Conservation (phyloP, 2,797 vertebrate species). For the Dendrocincla tyrannina region DNA sequence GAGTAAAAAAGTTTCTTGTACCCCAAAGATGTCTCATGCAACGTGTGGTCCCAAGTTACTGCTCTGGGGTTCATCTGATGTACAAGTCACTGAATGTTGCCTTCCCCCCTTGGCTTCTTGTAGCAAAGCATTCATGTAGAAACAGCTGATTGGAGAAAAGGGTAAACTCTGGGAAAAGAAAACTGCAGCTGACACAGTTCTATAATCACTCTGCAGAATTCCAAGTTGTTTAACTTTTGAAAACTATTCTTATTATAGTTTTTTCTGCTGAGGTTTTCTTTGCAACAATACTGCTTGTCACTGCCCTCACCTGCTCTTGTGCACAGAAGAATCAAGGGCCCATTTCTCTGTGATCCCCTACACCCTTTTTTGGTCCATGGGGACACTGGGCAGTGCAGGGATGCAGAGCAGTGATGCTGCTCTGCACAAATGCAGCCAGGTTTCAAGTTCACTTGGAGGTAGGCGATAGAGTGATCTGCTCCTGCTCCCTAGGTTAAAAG, state of each 20-base stretch:
- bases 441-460: neutral
- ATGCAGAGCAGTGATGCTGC: neutral
- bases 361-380: neutral
- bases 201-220: neutral
- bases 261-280: neutral
- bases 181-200: neutral
- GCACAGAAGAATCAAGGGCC: neutral
- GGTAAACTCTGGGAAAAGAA: neutral
- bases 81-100: neutral
- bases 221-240: neutral
- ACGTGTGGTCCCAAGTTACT: neutral
- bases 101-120: neutral
- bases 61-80: neutral
- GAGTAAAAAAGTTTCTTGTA: neutral
- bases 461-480: neutral
- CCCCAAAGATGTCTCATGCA: neutral
- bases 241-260: neutral
- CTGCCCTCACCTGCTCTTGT: fast-evolving
- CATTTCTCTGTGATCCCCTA: neutral
- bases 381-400: fast-evolving
- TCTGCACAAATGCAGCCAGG: neutral
- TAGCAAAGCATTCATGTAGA: neutral
- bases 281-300: neutral
- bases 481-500: neutral
- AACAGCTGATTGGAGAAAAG: neutral